Evolutionary conservation across 2,888 invertebrate species (phyloP).

Genomic region (Plebejus argus): DNA sequence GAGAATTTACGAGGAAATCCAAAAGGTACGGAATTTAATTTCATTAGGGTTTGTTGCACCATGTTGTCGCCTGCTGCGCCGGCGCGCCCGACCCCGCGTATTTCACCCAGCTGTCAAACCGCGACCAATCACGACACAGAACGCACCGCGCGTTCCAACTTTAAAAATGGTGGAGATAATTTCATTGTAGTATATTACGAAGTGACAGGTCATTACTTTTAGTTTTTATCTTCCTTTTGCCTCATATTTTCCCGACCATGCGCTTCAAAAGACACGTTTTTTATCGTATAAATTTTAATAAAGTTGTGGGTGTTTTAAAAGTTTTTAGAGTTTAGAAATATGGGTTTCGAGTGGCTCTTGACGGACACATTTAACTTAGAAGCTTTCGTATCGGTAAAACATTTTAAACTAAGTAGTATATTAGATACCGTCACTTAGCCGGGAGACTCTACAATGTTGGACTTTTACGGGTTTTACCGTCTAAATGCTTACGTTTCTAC

Average conservation of each 20-base stretch:
- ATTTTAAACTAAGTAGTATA: constrained; percentile 15
- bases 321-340: constrained; percentile 5
- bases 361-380: neutral
- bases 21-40: constrained; percentile 80
- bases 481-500: neutral
- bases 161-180: constrained; percentile 80
- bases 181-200: constrained; percentile 80
- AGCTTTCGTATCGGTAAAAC: neutral
- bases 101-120: constrained; percentile 76
- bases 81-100: constrained; percentile 61
- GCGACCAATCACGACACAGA: constrained; percentile 65
- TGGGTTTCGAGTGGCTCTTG: constrained; percentile 20
- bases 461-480: neutral
- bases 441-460: neutral
- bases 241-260: constrained; percentile 61
- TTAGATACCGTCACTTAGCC: neutral
- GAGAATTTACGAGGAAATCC: constrained; percentile 74
- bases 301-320: constrained; percentile 23
- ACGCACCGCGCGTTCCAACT: constrained; percentile 61
- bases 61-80: constrained; percentile 78
- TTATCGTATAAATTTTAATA: constrained; percentile 24
- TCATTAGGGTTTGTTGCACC: constrained; percentile 77
- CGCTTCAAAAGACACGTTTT: neutral
- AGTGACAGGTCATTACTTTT: constrained; percentile 80
- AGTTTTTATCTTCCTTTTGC: constrained; percentile 70